These are phyloP conservation scores for Tetramorium simillimum DNA, from an alignment of 1,140 invertebrate genomes.

Conservation along the genomic window DNA sequence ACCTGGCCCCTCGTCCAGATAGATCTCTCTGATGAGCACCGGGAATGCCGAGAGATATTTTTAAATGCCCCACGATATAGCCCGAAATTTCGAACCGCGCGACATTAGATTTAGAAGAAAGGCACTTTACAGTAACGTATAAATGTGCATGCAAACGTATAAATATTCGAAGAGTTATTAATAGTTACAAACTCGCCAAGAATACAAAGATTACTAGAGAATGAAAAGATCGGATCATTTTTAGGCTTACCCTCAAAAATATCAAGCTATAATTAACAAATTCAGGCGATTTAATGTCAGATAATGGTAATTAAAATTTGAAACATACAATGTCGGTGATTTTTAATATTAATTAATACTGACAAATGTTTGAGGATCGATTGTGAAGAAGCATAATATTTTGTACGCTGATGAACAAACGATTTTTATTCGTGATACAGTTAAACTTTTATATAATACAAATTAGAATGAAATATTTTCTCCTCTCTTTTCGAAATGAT, in stretches of 20 bases:
- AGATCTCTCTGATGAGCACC: background rate
- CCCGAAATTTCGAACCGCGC: conserved; percentile 4
- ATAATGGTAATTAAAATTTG: background rate
- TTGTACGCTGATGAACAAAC: background rate
- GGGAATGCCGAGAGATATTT: conserved; percentile 16
- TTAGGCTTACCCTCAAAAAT: background rate
- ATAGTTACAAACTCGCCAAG: background rate
- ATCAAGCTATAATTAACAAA: background rate
- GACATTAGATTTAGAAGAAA: background rate
- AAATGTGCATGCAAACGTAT: background rate
- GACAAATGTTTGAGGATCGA: background rate
- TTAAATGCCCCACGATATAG: background rate
- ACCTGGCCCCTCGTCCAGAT: background rate
- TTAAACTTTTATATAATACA: too few relatives aligned
- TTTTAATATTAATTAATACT: background rate
- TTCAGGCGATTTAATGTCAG: background rate
- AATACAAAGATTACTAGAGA: background rate
- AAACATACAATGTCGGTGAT: background rate
- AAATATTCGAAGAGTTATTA: background rate
- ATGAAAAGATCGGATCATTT: background rate
- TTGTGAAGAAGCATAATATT: too few relatives aligned
- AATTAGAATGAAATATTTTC: too few relatives aligned
- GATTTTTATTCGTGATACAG: background rate
- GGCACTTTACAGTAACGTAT: background rate
- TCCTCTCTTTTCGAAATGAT: too few relatives aligned